Base-by-base conservation (phyloP, 2,113 vertebrate genomes). In the Rallus limicola region DNA sequence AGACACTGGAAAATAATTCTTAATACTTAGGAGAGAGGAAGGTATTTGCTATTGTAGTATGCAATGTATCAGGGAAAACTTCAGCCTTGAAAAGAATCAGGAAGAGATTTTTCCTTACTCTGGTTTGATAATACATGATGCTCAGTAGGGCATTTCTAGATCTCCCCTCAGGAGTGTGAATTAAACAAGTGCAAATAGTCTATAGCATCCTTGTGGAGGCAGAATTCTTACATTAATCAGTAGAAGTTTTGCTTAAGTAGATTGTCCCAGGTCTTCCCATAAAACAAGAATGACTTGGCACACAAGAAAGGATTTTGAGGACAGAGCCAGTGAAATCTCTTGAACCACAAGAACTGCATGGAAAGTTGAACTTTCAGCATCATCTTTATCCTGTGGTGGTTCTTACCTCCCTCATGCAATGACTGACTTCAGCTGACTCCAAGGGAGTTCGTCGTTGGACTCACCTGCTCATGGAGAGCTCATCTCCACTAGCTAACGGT, bases 171-270 rank as follows among this genome's bases (percentile, higher is more conserved):
- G 86, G 36, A 94, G 52, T 7, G 5, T 76, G 83, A 92, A 88
- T 90, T 90, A 92, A 93, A 88, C 31, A 93, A 78, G 86, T 65
- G 38, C n/a, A 88, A 75, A 78, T 90, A 92, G 55, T 64, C 68
- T 62, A 88, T 77, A 92, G 48, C 53, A 85, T 82, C 74, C 67
- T 82, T 91, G 80, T 70, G 82, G 90, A 90, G 75, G 46, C 65
- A 90, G 34, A 81, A 88, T 83, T 92, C 36, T 92, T 90, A 72
- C 26, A 85, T 76, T 77, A 90, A 69, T 88, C 95, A 83, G 26
- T 58, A 90, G 75, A 72, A 92, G 19, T 69, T 94, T 64, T 88
- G 34, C 46, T 85, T 63, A 92, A 82, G 59, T 90, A 81, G 68
- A 80, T 81, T 93, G 55, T 85, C 75, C 52, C 60, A 77, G 31